These are phyloP conservation scores for Myotis yumanensis DNA, from an alignment of 2,113 vertebrate species.

Conservation along the genomic window DNA sequence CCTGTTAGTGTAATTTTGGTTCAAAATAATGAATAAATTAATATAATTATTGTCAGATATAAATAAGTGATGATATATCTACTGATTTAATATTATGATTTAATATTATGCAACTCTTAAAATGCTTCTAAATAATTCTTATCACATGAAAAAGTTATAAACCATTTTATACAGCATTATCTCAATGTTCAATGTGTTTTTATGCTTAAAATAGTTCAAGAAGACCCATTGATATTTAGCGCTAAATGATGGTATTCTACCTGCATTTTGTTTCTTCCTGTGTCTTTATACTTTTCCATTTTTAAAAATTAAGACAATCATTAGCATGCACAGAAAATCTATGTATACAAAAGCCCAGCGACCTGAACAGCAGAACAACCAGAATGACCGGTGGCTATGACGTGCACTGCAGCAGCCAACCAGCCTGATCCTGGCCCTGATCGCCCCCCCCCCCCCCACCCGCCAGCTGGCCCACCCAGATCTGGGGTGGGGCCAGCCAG, in stretches of 20 bases:
- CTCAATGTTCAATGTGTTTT: not conserved
- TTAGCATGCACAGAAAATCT: not conserved
- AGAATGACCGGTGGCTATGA: too few relatives aligned
- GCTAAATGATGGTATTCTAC: not conserved
- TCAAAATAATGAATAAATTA: constrained; percentile 46
- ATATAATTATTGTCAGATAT: not conserved
- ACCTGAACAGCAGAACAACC: too few relatives aligned
- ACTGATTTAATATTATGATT: constrained; percentile 5
- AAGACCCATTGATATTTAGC: not conserved
- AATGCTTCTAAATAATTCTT: constrained; percentile 41
- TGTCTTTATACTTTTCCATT: not conserved
- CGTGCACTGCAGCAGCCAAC: too few relatives aligned
- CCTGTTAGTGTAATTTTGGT: not conserved
- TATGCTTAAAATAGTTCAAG: not conserved
- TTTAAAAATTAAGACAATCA: not conserved
- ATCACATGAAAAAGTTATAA: not conserved
- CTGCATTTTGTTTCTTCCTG: not conserved
- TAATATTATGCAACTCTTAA: constrained; percentile 31
- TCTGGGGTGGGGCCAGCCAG: too few relatives aligned
- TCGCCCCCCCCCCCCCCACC: fast-evolving
- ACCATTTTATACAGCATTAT: not conserved
- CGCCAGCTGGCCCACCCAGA: too few relatives aligned
- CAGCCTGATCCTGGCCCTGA: too few relatives aligned
- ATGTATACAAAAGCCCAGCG: not conserved
- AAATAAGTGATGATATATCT: constrained; percentile 45